Conservation (phyloP, 2,113 vertebrate species). For the Pterophyllum scalare region DNA sequence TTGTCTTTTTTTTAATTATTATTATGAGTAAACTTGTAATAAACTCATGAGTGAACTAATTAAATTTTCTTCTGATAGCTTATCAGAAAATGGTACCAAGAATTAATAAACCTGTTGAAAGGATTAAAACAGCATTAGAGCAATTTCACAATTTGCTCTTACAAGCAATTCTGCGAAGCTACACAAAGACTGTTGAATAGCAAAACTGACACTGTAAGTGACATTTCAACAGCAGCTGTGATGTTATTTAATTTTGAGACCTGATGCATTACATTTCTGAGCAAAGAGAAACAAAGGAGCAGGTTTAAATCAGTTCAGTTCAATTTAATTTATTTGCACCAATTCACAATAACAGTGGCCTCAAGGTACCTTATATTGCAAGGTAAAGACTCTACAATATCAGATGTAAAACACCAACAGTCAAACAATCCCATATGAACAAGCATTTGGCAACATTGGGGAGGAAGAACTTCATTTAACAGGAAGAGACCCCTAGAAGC, state of each 20-base stretch:
- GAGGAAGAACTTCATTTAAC: not conserved
- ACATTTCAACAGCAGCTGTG: not conserved
- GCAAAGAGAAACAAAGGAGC: not conserved
- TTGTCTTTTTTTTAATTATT: not conserved
- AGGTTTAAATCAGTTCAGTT: not conserved
- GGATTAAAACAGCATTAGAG: not conserved
- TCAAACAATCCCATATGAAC: not conserved
- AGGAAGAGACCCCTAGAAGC: not conserved
- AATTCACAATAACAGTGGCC: not conserved
- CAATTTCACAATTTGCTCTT: not conserved
- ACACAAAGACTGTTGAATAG: not conserved
- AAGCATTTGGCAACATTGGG: not conserved
- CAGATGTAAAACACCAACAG: not conserved
- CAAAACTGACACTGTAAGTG: not conserved
- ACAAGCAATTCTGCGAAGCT: conserved; percentile 5
- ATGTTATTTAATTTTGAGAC: not conserved
- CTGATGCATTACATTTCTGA: conserved; percentile 6
- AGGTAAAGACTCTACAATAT: not conserved
- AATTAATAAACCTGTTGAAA: not conserved
- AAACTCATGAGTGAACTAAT: not conserved
- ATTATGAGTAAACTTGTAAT: not conserved
- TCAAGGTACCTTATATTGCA: not conserved
- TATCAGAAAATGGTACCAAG: not conserved
- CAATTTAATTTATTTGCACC: not conserved
- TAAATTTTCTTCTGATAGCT: not conserved